phyloP scores from a whole-genome alignment of 2,797 vertebrate species.

The Semotilus atromaculatus region DNA sequence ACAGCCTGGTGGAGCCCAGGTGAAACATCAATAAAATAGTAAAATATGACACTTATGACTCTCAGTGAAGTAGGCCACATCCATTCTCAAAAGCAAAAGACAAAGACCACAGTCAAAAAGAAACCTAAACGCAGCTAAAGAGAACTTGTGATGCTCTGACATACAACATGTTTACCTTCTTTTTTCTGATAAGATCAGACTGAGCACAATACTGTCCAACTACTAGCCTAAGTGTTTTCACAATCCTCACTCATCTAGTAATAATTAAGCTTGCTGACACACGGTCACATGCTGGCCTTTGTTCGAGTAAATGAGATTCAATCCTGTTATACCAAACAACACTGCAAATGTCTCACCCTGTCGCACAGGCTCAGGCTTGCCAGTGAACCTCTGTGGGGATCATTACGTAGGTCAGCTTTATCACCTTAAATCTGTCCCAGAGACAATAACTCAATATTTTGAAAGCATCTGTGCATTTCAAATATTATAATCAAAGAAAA shows the following conservation, averaged over 20 bases:
- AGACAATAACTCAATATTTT: constrained; percentile 22
- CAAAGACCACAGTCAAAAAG: background rate
- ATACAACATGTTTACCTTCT: background rate
- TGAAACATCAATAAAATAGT: constrained; percentile 17
- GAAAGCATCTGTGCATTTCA: background rate
- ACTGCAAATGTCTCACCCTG: constrained; percentile 48
- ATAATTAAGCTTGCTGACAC: constrained; percentile 62
- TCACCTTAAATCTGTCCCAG: constrained; percentile 20
- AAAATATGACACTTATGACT: constrained; percentile 22
- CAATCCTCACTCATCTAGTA: constrained; percentile 53
- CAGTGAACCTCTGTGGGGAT: constrained; percentile 49
- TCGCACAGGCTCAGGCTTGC: constrained; percentile 54
- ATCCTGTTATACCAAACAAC: constrained; percentile 41
- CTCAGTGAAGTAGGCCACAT: background rate
- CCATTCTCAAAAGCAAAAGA: background rate
- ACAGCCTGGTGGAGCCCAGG: background rate
- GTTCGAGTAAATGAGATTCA: constrained; percentile 52
- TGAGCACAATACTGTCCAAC: constrained; percentile 32
- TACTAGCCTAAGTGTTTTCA: constrained; percentile 46
- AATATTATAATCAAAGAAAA: background rate
- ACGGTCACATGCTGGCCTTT: constrained; percentile 41
- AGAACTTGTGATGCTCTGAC: background rate
- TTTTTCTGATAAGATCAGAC: constrained; percentile 9
- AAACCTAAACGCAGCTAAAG: background rate
- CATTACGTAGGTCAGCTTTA: constrained; percentile 38